Percentiles rank a stretch among this genome's conserved stretches.
These are phyloP conservation scores for Bovichtus variegatus DNA, from an alignment of 2,797 vertebrate species.

Conservation along the genomic window DNA sequence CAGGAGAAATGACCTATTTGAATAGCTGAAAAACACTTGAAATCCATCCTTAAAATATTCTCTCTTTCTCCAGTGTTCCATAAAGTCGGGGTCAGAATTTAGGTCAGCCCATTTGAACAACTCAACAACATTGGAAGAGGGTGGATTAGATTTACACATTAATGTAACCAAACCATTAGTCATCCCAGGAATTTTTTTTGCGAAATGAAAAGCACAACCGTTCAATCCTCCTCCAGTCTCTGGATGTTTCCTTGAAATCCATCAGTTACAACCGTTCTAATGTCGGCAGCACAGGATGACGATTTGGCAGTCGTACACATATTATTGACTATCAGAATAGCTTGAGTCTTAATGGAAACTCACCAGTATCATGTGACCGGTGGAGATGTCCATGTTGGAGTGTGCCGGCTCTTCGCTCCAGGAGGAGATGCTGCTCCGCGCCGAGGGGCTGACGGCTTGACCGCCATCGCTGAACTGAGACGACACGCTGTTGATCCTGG, in stretches of 20 bases:
- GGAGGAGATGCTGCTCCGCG: slow-evolving; percentile 93
- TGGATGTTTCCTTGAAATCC: neutral
- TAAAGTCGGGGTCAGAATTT: neutral
- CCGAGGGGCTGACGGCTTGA: slow-evolving; percentile 90
- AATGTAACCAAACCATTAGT: neutral
- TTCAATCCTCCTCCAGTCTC: neutral
- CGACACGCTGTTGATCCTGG: slow-evolving; percentile 94
- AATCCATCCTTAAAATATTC: neutral
- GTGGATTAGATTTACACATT: slow-evolving; percentile 4
- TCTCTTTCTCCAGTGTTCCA: neutral
- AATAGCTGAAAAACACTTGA: neutral
- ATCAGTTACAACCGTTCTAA: neutral
- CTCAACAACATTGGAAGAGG: neutral
- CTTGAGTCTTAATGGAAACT: too few relatives aligned
- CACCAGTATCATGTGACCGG: slow-evolving; percentile 98
- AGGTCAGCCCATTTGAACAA: neutral
- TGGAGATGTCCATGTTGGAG: slow-evolving; percentile 99
- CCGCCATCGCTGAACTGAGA: slow-evolving; percentile 97
- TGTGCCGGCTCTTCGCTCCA: slow-evolving; percentile 96
- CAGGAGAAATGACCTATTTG: rapidly evolving
- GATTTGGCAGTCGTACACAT: neutral
- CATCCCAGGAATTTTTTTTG: neutral
- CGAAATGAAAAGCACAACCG: neutral
- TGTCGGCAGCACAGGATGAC: neutral
- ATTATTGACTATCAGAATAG: neutral